Evolutionary conservation across 2,113 vertebrate species (phyloP).

Genomic region (Marmota monax): DNA sequence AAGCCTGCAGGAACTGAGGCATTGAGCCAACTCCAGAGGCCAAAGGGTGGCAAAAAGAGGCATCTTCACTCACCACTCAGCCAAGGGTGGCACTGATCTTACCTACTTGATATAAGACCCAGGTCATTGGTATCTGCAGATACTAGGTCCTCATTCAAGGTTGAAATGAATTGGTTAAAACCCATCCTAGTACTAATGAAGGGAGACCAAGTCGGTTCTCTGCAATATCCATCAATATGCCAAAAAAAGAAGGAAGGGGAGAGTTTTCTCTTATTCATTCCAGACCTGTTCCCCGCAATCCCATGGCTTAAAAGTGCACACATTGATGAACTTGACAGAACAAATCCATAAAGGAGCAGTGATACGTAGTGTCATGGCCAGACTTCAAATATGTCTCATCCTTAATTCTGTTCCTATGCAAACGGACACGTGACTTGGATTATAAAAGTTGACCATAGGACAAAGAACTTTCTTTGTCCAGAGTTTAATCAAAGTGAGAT

Average conservation of each 20-base stretch:
- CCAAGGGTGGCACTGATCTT: neutral
- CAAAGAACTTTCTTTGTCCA: neutral
- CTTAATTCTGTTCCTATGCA: neutral
- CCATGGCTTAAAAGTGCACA: neutral
- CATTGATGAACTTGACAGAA: constrained; percentile 23
- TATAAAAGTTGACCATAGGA: neutral
- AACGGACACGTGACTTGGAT: neutral
- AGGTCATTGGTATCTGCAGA: neutral
- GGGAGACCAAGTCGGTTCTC: neutral
- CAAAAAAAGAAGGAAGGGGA: neutral
- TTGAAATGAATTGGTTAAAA: constrained; percentile 37
- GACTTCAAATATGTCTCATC: neutral
- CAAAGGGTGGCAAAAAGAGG: neutral
- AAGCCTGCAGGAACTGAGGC: neutral
- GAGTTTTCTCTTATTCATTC: neutral
- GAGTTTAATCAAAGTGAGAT: neutral
- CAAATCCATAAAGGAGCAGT: neutral
- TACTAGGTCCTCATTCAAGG: neutral
- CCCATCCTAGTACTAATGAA: neutral
- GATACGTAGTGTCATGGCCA: neutral
- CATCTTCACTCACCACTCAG: neutral
- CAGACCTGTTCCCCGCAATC: neutral
- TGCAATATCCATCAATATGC: constrained; percentile 68
- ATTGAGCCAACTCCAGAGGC: neutral
- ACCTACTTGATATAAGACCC: neutral